Percentiles rank a stretch among this genome's conserved stretches.
Conservation (phyloP, 2,797 vertebrate genomes). For the Enteromius radiatus region DNA sequence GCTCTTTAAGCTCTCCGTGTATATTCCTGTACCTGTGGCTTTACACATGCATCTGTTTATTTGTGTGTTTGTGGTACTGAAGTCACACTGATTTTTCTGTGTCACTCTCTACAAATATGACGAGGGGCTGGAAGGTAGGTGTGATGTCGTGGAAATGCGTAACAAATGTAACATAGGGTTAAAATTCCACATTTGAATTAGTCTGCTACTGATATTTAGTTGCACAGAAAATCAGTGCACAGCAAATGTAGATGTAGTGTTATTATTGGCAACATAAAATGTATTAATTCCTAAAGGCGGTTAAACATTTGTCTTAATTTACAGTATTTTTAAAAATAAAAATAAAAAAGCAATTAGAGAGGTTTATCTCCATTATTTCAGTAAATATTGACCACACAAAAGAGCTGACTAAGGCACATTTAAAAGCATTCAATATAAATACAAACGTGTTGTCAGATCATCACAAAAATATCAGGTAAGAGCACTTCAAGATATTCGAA, state of each 20-base stretch:
- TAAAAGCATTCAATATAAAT: not conserved
- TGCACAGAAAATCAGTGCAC: not conserved
- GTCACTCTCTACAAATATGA: slow-evolving; percentile 51
- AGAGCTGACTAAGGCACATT: not conserved
- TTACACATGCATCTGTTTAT: slow-evolving; percentile 57
- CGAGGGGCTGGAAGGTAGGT: slow-evolving; percentile 59
- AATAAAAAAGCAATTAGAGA: not conserved
- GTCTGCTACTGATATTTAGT: not conserved
- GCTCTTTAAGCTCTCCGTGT: slow-evolving; percentile 51
- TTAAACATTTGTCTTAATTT: not conserved
- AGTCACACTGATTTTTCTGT: slow-evolving; percentile 54
- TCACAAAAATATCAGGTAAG: slow-evolving; percentile 57
- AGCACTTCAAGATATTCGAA: slow-evolving; percentile 16
- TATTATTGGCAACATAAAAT: not conserved
- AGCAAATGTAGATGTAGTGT: not conserved
- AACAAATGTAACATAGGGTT: slow-evolving; percentile 1
- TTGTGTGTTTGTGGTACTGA: slow-evolving; percentile 51
- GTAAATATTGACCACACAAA: not conserved
- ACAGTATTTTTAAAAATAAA: not conserved
- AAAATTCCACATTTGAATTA: not conserved
- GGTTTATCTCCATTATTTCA: not conserved
- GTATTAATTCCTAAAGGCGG: not conserved
- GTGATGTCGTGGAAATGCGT: slow-evolving; percentile 39
- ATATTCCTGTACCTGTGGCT: slow-evolving; percentile 56
- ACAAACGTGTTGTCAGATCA: slow-evolving; percentile 36